Conservation (phyloP, 2,888 invertebrate genomes). For the Pristionchus mayeri region DNA sequence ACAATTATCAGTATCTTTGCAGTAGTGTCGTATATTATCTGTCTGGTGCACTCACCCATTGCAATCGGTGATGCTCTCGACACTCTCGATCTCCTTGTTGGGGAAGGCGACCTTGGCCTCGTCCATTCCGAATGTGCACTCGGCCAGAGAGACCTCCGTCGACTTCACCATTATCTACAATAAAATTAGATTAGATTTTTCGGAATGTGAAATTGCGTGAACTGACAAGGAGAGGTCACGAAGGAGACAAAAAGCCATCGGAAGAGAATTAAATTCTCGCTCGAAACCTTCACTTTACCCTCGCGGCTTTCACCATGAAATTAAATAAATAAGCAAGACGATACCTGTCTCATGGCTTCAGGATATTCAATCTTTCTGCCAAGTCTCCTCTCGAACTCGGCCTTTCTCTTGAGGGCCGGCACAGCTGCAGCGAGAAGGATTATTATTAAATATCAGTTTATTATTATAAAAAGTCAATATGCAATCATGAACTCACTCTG, state of each 20-base stretch:
- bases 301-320: no score
- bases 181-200: no score
- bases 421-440: no score
- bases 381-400: constrained; percentile 59
- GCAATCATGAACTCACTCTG: constrained; percentile 53
- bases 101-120: constrained; percentile 39
- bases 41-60: neutral
- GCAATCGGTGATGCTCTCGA: constrained; percentile 27
- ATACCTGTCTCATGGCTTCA: constrained; percentile 23
- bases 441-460: no score
- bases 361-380: constrained; percentile 56
- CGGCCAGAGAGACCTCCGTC: constrained; percentile 9
- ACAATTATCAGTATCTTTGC: no score
- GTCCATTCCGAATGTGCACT: constrained; percentile 42
- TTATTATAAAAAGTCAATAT: neutral
- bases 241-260: no score
- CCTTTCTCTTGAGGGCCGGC: constrained; percentile 58
- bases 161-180: constrained; percentile 42
- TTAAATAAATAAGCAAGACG: no score
- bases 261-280: no score
- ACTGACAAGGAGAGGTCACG: no score
- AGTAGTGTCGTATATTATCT: no score
- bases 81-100: constrained; percentile 12
- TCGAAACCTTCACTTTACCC: no score
- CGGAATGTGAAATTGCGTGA: no score